Evolutionary conservation across 2,888 invertebrate species (phyloP).

Genomic region (Fragum fragum): DNA sequence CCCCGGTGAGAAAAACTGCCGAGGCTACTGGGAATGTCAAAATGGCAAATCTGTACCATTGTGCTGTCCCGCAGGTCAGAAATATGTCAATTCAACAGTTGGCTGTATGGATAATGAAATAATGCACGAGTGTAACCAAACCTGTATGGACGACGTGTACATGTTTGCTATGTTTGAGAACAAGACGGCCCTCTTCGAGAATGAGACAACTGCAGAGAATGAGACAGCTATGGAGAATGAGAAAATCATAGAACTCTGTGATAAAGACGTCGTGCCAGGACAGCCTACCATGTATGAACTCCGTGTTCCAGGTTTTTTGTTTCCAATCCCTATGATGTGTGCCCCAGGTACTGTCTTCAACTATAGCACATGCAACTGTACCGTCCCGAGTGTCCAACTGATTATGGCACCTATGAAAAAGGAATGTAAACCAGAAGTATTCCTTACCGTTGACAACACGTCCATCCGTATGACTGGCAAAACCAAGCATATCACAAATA

Average conservation of each 20-base stretch:
- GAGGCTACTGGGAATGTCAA: slow-evolving; percentile 75
- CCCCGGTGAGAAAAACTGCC: slow-evolving; percentile 65
- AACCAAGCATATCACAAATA: slow-evolving; percentile 44
- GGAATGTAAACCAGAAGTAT: slow-evolving; percentile 56
- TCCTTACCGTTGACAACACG: slow-evolving; percentile 67
- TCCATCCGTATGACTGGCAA: slow-evolving; percentile 68
- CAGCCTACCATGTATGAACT: slow-evolving; percentile 67
- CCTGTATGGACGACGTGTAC: slow-evolving; percentile 29
- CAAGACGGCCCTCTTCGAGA: no score
- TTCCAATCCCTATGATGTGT: slow-evolving; percentile 62
- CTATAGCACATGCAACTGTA: slow-evolving; percentile 50
- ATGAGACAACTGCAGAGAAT: not conserved
- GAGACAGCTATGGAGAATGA: not conserved
- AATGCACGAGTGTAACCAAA: not conserved
- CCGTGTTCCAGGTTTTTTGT: slow-evolving; percentile 53
- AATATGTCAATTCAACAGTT: slow-evolving; percentile 45
- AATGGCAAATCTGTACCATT: slow-evolving; percentile 61
- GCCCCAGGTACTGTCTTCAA: slow-evolving; percentile 72
- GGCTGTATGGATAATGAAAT: slow-evolving; percentile 66
- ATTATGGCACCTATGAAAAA: not conserved
- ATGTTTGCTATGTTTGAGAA: not conserved
- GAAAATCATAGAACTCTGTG: slow-evolving; percentile 51
- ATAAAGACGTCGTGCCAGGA: slow-evolving; percentile 61
- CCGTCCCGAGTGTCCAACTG: not conserved
- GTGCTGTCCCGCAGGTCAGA: slow-evolving; percentile 73